Evolutionary conservation across 2,797 vertebrate species (phyloP), one percentile per base, ranked within the genome.

Genomic region (Scleropages formosus): DNA sequence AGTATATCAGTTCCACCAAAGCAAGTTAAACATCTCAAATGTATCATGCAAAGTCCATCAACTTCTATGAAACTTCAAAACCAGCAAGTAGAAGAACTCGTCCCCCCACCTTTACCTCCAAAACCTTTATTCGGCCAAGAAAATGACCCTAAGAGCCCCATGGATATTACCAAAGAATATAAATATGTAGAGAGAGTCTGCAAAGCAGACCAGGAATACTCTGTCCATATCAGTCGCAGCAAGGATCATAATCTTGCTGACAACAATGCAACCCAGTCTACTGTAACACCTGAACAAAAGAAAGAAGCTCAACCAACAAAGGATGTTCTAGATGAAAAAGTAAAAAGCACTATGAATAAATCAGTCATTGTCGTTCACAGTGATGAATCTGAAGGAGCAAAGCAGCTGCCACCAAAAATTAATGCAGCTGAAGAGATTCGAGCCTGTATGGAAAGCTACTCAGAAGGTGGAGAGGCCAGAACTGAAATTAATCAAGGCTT

Each of bases 1-100:
- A 85, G 85, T 84, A 89, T 84, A 77, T 85, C 90, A n/a, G 53
- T 75, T 61, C 83, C 86, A 26, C 89, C 89, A 81, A 87, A 88
- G 60, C 89, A 89, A 78, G 85, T 85, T 56, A 87, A 87, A 8
- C 77, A 85, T 85, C 60, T 80, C 63, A 81, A 78, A 72, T 0
- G 86, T 79, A 80, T 12, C 8, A 72, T 80, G 80, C 73, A 15
- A 16, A 75, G 62, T 11, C 58, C 66, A 56, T 61, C 59, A 59
- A 76, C 18, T 79, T 80, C 72, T 78, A 68, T 66, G 44, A 82
- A 82, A 78, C 47, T 67, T 10, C 85, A 82, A 74, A 77, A 78
- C 82, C 78, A 69, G 60, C 74, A 79, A 78, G 44, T 46, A 49
- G 75, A 73, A 22, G 64, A 76, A 65, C 85, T 85, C 67, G 20